A percentile compares a stretch with the other conserved stretches of the same genome.
Conservation (phyloP, 1,140 invertebrate genomes). For the Tachypleus tridentatus region DNA sequence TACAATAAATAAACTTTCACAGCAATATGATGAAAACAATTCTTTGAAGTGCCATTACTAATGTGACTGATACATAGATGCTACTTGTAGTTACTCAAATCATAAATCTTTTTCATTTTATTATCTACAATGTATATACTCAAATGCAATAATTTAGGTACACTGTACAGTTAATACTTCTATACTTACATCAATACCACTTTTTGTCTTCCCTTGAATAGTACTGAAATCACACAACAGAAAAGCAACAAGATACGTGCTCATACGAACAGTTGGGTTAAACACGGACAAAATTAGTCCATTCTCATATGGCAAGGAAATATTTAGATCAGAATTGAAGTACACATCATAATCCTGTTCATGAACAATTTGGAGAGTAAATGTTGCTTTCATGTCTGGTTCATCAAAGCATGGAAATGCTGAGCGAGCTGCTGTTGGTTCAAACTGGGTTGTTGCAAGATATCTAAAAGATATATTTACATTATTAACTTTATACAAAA, state of each 20-base stretch:
- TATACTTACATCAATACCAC: conserved; percentile 13
- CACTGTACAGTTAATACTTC: too few species aligned
- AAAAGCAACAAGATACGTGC: conserved; percentile 87
- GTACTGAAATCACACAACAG: conserved; percentile 65
- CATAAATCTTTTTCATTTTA: too few species aligned
- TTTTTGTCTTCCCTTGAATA: conserved; percentile 5
- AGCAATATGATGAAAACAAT: too few species aligned
- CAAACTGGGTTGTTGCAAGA: conserved; percentile 88
- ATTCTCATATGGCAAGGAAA: conserved; percentile 13
- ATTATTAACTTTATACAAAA: too few species aligned
- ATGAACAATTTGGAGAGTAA: conserved; percentile 74
- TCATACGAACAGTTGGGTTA: conserved; percentile 85
- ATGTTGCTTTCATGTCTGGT: conserved; percentile 85
- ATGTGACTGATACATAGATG: too few species aligned
- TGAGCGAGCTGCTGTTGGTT: conserved; percentile 80
- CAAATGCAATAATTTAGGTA: too few species aligned
- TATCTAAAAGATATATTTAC: conserved; percentile 44
- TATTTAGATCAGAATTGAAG: conserved; percentile 46
- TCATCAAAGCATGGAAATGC: conserved; percentile 98
- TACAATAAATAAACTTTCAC: too few species aligned
- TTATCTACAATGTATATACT: too few species aligned
- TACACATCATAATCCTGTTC: conserved; percentile 74
- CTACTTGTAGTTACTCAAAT: too few species aligned
- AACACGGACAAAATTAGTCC: conserved; percentile 44
- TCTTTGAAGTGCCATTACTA: too few species aligned